Base-by-base conservation (phyloP, 2,113 vertebrate species). In the Atlantisia rogersi region DNA sequence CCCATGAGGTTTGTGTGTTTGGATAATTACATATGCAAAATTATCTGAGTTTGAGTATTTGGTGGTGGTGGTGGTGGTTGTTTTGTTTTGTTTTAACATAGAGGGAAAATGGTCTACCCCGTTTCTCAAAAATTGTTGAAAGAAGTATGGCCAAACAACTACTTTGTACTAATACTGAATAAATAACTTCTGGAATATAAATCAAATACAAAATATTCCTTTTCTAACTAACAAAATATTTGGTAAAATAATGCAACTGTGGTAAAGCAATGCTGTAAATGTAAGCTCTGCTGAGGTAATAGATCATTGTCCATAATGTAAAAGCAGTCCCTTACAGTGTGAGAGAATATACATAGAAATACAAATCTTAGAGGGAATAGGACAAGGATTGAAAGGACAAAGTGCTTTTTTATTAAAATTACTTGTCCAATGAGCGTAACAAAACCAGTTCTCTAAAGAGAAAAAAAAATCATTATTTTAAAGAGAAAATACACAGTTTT, bases 51-150 rank as follows among this genome's bases (percentile, higher is more conserved):
- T 26, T 22, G 21, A 21, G 19, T 48, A 22, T 48, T 22, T 22
- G 21, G 21, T 22, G 19, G 21, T 48, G 21, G 21, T 22, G 19
- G 21, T 48, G 48, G 11, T 48, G 19, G 17, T 48, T 8, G 19
- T 20, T 83, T 40, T 53, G n/a, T 35, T 35, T 26, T 25, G 40
- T 56, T 70, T 78, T 73, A 19, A 28, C 3, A 7, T 22, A 14
- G 15, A 9, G 0, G 1, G 13, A 4, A 58, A 83, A 21, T 11
- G 1, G 5, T 58, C 14, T 67, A 25, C 42, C 67, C 12, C 11
- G 3, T 56, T 75, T 87, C 32, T 76, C 29, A 76, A 63, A 91
- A 70, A 13, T 12, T 71, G 5, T 76, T 69, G 12, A 77, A 85
- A 82, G 11, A 63, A 37, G 21, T 68, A 16, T 48, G 28, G 6